These are phyloP conservation scores for Aphidius gifuensis DNA, from an alignment of 1,140 invertebrate species.

Conservation along the genomic window DNA sequence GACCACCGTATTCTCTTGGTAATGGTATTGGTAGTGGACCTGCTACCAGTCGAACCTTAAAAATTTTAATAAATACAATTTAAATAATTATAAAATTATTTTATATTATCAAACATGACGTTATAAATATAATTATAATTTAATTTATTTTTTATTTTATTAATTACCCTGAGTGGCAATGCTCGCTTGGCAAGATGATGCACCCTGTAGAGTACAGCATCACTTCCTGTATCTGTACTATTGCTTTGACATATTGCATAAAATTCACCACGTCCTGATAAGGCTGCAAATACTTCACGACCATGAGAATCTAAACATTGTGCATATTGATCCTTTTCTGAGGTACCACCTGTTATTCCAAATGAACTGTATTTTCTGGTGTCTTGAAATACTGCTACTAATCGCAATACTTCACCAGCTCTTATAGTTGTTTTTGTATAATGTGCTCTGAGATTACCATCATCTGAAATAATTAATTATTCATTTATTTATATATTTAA, in stretches of 20 bases:
- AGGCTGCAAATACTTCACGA: slow-evolving; percentile 47
- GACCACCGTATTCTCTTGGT: slow-evolving; percentile 50
- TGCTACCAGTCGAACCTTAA: slow-evolving; percentile 49
- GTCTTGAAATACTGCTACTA: slow-evolving; percentile 56
- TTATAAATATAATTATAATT: slow-evolving; percentile 4
- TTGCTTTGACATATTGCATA: slow-evolving; percentile 49
- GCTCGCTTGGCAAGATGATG: slow-evolving; percentile 46
- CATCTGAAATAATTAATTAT: slow-evolving; percentile 38
- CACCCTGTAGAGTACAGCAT: slow-evolving; percentile 50
- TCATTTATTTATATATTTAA: neutral
- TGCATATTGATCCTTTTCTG: slow-evolving; percentile 53
- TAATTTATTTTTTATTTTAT: slow-evolving; percentile 2
- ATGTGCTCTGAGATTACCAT: slow-evolving; percentile 51
- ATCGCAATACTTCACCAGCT: slow-evolving; percentile 51
- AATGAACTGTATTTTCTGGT: slow-evolving; percentile 50
- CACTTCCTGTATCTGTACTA: slow-evolving; percentile 39
- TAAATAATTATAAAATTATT: neutral
- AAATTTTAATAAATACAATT: slow-evolving; percentile 4
- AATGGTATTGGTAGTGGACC: slow-evolving; percentile 51
- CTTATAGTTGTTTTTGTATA: slow-evolving; percentile 54
- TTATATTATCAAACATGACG: slow-evolving; percentile 4
- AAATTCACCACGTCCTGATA: slow-evolving; percentile 49
- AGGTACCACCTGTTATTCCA: slow-evolving; percentile 43
- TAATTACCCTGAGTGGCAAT: slow-evolving; percentile 44
- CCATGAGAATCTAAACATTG: slow-evolving; percentile 52